Percentiles rank a stretch among this genome's conserved stretches.
These are phyloP conservation scores for Myotis daubentonii DNA, from an alignment of 2,797 vertebrate genomes.

Conservation along the genomic window DNA sequence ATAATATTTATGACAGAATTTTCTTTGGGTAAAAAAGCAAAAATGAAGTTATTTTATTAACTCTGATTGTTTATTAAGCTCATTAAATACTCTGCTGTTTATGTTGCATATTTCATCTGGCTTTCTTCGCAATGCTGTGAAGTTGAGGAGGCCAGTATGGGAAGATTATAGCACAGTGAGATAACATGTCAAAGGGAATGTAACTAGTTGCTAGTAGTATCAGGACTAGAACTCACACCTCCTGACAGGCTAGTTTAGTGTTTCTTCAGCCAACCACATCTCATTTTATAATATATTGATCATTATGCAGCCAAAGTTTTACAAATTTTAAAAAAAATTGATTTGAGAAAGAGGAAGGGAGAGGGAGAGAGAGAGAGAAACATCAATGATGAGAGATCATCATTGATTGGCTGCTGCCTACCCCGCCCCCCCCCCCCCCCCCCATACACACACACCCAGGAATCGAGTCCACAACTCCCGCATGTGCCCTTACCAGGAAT, in stretches of 20 bases:
- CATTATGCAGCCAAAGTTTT: neutral
- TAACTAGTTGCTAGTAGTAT: neutral
- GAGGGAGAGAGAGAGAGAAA: too few species aligned
- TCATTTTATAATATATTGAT: conserved; percentile 34
- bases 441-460: too few species aligned
- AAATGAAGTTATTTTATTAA: conserved; percentile 29
- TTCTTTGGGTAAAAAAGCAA: neutral
- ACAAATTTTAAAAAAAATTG: too few species aligned
- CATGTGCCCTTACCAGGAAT: too few species aligned
- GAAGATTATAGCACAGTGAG: neutral
- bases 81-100: conserved; percentile 6
- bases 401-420: too few species aligned
- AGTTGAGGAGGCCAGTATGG: neutral
- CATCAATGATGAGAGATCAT: too few species aligned
- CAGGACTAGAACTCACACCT: neutral
- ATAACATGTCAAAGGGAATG: neutral
- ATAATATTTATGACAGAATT: conserved; percentile 30
- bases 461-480: too few species aligned
- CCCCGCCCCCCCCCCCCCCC: fast-evolving
- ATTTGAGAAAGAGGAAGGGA: too few species aligned
- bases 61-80: conserved; percentile 41
- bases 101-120: neutral
- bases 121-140: neutral
- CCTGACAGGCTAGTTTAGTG: neutral
- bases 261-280: neutral